These are phyloP conservation scores for Ctenicera cuprea DNA, from an alignment of 2,888 invertebrate genomes.

Conservation along the genomic window DNA sequence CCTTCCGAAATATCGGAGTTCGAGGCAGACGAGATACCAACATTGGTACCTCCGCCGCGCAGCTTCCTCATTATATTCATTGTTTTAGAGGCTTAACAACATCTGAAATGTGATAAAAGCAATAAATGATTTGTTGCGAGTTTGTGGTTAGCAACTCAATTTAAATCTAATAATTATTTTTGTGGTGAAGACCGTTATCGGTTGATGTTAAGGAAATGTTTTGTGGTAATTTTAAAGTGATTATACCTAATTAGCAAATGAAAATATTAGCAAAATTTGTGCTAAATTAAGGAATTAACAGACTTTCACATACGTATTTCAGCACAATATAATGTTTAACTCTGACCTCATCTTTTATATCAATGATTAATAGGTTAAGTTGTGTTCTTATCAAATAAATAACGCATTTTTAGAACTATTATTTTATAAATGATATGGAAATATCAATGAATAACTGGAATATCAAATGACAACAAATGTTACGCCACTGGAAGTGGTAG, in stretches of 20 bases:
- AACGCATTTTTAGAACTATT: neutral
- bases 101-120: slow-evolving; percentile 12
- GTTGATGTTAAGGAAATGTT: neutral
- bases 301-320: neutral
- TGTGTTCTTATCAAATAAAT: neutral
- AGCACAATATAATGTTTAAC: neutral
- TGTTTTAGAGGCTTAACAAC: slow-evolving; percentile 29
- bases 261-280: too few relatives aligned
- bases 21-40: slow-evolving; percentile 73
- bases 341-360: slow-evolving; percentile 6
- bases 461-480: slow-evolving; percentile 42
- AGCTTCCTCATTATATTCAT: slow-evolving; percentile 97
- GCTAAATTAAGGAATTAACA: neutral
- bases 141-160: neutral
- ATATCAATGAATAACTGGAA: slow-evolving; percentile 28
- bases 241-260: neutral
- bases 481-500: slow-evolving; percentile 43
- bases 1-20: slow-evolving; percentile 76
- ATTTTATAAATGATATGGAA: neutral
- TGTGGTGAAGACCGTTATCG: neutral
- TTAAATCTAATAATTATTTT: too few relatives aligned
- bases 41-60: slow-evolving; percentile 78
- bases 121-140: neutral
- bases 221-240: neutral
- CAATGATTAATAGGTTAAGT: neutral